Percentiles rank a stretch among this genome's conserved stretches.
Evolutionary conservation across 2,797 vertebrate species (phyloP).

Genomic region (Thripadectes ignobilis): DNA sequence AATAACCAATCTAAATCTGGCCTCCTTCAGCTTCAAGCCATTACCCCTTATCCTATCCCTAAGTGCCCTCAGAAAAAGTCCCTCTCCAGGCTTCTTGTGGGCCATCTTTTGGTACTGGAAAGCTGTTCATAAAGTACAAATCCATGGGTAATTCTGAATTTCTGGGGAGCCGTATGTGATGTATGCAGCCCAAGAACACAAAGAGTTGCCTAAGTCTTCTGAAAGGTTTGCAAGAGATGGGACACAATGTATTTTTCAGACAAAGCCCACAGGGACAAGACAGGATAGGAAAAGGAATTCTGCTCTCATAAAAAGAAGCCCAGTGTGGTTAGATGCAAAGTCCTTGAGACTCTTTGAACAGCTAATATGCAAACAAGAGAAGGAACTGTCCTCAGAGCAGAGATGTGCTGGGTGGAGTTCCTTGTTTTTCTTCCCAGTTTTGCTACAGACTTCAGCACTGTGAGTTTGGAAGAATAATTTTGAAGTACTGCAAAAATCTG

Average conservation of each 20-base stretch:
- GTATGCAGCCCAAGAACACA: neutral
- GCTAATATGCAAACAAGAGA: neutral
- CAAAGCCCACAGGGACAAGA: neutral
- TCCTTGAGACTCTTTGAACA: neutral
- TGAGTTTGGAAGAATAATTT: neutral
- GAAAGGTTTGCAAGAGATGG: neutral
- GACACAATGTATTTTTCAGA: fast-evolving
- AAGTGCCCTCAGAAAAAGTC: neutral
- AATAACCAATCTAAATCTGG: neutral
- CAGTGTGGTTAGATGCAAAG: neutral
- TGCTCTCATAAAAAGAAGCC: neutral
- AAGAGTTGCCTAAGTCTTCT: neutral
- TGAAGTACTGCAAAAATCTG: neutral
- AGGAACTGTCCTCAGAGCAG: neutral
- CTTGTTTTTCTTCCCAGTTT: neutral
- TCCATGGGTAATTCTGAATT: neutral
- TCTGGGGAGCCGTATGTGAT: neutral
- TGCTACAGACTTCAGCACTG: neutral
- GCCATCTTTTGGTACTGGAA: neutral
- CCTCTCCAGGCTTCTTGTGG: neutral
- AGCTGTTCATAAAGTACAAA: neutral
- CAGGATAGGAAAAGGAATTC: neutral
- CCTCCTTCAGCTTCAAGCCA: neutral
- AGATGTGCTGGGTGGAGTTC: neutral
- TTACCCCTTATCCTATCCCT: neutral